Evolutionary conservation across 2,888 invertebrate genomes (phyloP).

Genomic region (Tetropium fuscum): DNA sequence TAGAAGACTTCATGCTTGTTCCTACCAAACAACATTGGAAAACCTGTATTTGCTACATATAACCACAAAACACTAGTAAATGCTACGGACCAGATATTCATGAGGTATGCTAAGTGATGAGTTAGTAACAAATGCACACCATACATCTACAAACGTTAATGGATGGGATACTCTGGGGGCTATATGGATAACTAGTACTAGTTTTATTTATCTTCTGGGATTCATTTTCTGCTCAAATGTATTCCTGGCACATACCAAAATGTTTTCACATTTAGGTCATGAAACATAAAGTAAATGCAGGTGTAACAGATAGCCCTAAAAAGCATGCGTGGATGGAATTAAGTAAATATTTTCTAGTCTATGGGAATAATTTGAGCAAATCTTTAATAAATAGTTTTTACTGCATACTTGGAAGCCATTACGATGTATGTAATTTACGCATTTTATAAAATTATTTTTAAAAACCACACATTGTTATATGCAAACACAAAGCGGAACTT

Average conservation of each 20-base stretch:
- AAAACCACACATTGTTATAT: slow-evolving; percentile 22
- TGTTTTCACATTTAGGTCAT: too few species aligned
- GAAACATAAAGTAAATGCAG: too few species aligned
- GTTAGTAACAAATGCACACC: slow-evolving; percentile 5
- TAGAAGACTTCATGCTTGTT: slow-evolving; percentile 75
- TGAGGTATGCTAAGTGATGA: slow-evolving; percentile 6
- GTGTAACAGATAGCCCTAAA: too few species aligned
- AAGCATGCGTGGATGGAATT: too few species aligned
- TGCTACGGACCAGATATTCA: slow-evolving; percentile 9
- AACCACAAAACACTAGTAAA: slow-evolving; percentile 9
- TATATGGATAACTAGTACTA: background rate
- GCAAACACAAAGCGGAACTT: slow-evolving; percentile 20
- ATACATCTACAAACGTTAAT: slow-evolving; percentile 3
- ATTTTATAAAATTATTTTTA: slow-evolving; percentile 8
- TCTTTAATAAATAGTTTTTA: too few species aligned
- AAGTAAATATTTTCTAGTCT: too few species aligned
- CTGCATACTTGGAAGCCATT: too few species aligned
- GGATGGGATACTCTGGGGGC: slow-evolving; percentile 11
- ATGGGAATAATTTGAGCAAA: too few species aligned
- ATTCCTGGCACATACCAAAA: too few species aligned
- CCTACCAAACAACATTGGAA: slow-evolving; percentile 56
- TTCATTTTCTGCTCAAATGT: background rate
- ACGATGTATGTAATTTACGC: background rate
- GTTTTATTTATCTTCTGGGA: too few species aligned
- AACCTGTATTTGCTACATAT: slow-evolving; percentile 24